These are phyloP conservation scores for Phoxinus phoxinus DNA, from an alignment of 2,113 vertebrate species.

Conservation along the genomic window DNA sequence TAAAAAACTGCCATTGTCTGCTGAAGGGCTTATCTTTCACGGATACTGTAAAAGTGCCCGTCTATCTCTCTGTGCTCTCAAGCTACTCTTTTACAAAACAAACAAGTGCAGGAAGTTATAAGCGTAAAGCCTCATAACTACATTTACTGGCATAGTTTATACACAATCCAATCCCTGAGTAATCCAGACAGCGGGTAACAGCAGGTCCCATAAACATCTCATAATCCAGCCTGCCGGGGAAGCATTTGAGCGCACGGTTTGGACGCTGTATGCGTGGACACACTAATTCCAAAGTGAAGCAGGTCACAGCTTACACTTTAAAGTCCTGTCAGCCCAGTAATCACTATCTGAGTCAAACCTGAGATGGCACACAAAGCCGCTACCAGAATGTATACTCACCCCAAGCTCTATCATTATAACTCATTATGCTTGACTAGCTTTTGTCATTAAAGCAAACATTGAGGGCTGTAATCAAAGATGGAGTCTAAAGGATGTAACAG, in stretches of 20 bases:
- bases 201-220: constrained; percentile 64
- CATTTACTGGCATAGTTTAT: constrained; percentile 63
- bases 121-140: constrained; percentile 47
- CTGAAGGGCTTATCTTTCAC: constrained; percentile 8
- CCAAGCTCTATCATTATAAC: constrained; percentile 60
- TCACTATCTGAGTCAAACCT: constrained; percentile 47
- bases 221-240: constrained; percentile 61
- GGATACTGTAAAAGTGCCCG: constrained; percentile 21
- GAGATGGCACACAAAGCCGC: constrained; percentile 42
- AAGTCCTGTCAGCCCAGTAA: constrained; percentile 49
- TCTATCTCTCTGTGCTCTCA: constrained; percentile 38
- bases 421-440: constrained; percentile 62
- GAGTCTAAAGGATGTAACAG: constrained; percentile 42
- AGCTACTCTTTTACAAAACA: constrained; percentile 57
- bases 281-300: constrained; percentile 56
- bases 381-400: constrained; percentile 16
- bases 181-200: constrained; percentile 55
- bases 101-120: constrained; percentile 56
- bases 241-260: constrained; percentile 21
- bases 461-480: constrained; percentile 58
- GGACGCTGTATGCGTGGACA: constrained; percentile 52
- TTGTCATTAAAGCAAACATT: constrained; percentile 59
- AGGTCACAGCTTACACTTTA: constrained; percentile 55
- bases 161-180: constrained; percentile 49
- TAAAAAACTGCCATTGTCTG: neutral